phyloP scores from a whole-genome alignment of 1,140 invertebrate species.

The Harpegnathos saltator region DNA sequence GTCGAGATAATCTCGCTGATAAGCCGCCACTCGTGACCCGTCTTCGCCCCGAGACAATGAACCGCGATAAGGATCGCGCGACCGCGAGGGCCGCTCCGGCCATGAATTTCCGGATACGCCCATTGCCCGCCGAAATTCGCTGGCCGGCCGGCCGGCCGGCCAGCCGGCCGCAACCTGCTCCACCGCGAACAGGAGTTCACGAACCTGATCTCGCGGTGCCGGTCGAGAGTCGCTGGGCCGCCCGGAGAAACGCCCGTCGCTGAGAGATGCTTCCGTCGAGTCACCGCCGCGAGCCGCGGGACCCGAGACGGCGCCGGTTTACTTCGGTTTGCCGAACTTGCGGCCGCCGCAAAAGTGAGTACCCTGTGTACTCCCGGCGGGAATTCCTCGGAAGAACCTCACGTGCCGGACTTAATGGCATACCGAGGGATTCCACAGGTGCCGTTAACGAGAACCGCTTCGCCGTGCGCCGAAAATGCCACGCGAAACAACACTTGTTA shows the following conservation, averaged over 20 bases:
- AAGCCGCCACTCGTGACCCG: slow-evolving; percentile 30
- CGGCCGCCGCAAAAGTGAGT: too few species aligned
- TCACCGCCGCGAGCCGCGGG: background rate
- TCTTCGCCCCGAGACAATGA: slow-evolving; percentile 37
- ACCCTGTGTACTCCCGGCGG: background rate
- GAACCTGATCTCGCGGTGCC: slow-evolving; percentile 7
- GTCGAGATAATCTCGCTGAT: slow-evolving; percentile 33
- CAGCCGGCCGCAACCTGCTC: background rate
- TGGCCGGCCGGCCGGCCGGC: too few species aligned
- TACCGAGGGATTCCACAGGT: too few species aligned
- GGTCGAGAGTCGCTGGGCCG: background rate
- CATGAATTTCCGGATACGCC: slow-evolving; percentile 34
- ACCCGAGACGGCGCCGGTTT: background rate
- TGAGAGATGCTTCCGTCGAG: background rate
- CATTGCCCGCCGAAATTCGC: slow-evolving; percentile 20
- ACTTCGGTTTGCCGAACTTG: background rate
- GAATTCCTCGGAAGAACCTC: too few species aligned
- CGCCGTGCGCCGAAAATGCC: too few species aligned
- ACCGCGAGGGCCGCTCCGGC: background rate
- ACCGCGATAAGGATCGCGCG: slow-evolving; percentile 37
- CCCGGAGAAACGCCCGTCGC: background rate
- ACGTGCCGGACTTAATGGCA: too few species aligned
- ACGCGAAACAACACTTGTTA: too few species aligned
- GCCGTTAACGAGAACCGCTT: too few species aligned
- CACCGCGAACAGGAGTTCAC: background rate